A percentile compares a stretch with the other conserved stretches of the same genome.
Evolutionary conservation across 2,797 vertebrate species (phyloP).

Genomic region (Strix occidentalis): DNA sequence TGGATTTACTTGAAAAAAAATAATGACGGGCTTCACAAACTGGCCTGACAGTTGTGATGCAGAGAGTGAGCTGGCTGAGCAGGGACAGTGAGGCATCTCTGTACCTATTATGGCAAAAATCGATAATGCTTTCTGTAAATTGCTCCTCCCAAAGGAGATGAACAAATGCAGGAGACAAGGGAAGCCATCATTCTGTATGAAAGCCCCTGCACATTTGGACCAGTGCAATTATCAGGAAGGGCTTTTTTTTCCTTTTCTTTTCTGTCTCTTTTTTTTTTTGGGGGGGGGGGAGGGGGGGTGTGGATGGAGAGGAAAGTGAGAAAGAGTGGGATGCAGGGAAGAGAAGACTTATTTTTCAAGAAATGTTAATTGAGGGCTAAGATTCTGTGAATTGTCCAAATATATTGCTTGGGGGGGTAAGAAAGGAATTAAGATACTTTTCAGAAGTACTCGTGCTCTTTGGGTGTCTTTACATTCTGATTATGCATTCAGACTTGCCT

Average conservation of each 20-base stretch:
- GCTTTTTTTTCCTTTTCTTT: constrained; percentile 5
- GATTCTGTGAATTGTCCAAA: neutral
- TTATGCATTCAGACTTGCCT: neutral
- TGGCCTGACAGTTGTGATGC: constrained; percentile 82
- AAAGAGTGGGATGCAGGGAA: neutral
- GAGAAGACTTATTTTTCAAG: constrained; percentile 25
- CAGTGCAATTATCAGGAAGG: constrained; percentile 80
- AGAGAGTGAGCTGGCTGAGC: constrained; percentile 78
- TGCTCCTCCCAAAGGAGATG: constrained; percentile 84
- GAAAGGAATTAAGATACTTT: neutral
- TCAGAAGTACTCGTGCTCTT: neutral
- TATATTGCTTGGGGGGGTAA: neutral
- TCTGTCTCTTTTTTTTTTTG: neutral
- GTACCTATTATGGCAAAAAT: constrained; percentile 87
- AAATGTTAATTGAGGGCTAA: constrained; percentile 56
- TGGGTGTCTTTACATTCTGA: neutral
- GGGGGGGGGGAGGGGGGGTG: neutral
- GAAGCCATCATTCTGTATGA: constrained; percentile 82
- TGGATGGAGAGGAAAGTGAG: neutral
- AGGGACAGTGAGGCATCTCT: constrained; percentile 80
- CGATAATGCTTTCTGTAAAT: constrained; percentile 87
- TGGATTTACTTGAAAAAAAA: constrained; percentile 83
- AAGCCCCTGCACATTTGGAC: constrained; percentile 75
- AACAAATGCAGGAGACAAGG: constrained; percentile 83
- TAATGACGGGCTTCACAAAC: constrained; percentile 82